Conservation (phyloP, 2,888 invertebrate species). For the Ichneumoninae sp. region DNA sequence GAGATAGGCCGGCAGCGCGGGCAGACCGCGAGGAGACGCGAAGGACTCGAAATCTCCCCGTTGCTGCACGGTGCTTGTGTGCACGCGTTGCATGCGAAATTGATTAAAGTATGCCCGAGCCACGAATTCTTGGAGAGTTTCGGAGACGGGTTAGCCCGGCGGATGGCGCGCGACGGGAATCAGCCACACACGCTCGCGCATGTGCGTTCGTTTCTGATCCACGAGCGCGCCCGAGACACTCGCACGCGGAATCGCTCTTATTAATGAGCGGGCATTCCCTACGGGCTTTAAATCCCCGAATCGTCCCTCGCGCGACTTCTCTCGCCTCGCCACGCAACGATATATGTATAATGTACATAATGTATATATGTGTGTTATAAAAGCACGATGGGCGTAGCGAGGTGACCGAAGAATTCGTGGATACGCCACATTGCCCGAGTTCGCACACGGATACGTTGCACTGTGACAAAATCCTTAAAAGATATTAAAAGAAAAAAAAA, state of each 20-base stretch:
- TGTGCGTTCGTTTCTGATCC: conserved; percentile 63
- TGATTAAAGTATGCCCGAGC: conserved; percentile 80
- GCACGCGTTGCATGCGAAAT: conserved; percentile 74
- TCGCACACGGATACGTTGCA: background rate
- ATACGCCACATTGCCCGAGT: conserved; percentile 53
- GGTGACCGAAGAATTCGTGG: conserved; percentile 64
- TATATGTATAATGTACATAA: conserved; percentile 11
- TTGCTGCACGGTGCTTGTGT: conserved; percentile 15
- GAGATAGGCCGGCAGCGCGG: conserved; percentile 29
- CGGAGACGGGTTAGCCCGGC: conserved; percentile 52
- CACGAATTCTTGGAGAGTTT: conserved; percentile 78
- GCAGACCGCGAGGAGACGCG: conserved; percentile 4
- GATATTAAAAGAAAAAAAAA: too few species aligned
- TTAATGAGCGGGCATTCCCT: conserved; percentile 83
- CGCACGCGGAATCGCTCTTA: conserved; percentile 76
- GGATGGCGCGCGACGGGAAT: conserved; percentile 52
- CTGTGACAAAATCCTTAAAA: background rate
- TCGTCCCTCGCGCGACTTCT: conserved; percentile 61
- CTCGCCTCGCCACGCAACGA: conserved; percentile 53
- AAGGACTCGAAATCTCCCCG: conserved; percentile 30
- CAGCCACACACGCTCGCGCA: conserved; percentile 56
- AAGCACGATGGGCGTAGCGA: conserved; percentile 50
- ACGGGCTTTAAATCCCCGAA: conserved; percentile 76
- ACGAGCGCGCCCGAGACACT: conserved; percentile 61
- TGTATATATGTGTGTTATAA: background rate